phyloP scores from a whole-genome alignment of 2,888 invertebrate species.

The Nymphalis polychloros region DNA sequence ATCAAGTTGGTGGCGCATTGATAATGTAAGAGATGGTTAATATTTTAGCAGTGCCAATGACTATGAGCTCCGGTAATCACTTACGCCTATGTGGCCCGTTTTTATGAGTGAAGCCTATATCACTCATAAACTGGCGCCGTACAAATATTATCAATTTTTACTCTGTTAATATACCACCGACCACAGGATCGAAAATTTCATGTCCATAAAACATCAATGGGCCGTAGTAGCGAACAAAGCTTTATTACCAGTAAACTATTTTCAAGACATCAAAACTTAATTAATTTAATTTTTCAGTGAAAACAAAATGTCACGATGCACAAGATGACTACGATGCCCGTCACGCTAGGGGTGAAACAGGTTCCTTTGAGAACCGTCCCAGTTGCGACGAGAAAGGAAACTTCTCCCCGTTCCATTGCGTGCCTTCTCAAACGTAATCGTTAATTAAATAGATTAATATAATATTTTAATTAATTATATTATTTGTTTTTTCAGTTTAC shows the following conservation, averaged over 20 bases:
- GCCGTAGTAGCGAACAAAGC: too few relatives aligned
- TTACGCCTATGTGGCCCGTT: too few relatives aligned
- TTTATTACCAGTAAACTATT: too few relatives aligned
- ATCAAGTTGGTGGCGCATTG: too few relatives aligned
- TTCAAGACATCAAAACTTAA: background rate
- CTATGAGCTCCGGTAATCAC: too few relatives aligned
- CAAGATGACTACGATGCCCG: conserved; percentile 78
- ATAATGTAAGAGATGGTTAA: background rate
- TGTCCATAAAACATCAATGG: background rate
- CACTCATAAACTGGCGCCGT: too few relatives aligned
- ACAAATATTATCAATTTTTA: too few relatives aligned
- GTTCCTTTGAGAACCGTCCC: conserved; percentile 80
- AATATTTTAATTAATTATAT: too few relatives aligned
- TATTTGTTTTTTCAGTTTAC: background rate
- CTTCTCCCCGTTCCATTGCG: conserved; percentile 82
- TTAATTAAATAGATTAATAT: background rate
- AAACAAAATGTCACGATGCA: conserved; percentile 58
- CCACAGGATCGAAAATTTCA: background rate
- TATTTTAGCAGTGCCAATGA: too few relatives aligned
- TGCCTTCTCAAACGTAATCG: conserved; percentile 85
- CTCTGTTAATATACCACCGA: background rate
- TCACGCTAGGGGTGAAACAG: conserved; percentile 69
- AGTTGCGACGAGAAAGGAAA: conserved; percentile 84
- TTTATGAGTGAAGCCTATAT: too few relatives aligned
- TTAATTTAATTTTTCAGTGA: conserved; percentile 53